Conservation (phyloP, 1,140 invertebrate genomes). For the Meteorus sp. region DNA sequence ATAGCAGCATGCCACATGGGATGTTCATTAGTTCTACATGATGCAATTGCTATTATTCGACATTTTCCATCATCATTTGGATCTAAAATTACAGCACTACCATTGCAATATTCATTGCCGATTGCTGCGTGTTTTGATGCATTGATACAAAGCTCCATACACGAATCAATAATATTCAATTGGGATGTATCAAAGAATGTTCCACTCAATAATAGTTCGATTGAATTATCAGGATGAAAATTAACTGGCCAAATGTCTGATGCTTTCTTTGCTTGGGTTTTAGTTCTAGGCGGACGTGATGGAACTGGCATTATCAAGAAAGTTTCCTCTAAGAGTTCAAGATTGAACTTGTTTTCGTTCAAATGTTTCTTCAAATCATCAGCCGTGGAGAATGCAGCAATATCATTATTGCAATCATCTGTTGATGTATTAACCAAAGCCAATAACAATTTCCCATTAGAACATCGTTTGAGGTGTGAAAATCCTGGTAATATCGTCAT, state of each 20-base stretch:
- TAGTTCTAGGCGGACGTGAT: conserved; percentile 63
- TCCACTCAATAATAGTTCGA: conserved; percentile 67
- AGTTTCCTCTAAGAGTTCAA: conserved; percentile 58
- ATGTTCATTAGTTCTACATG: conserved; percentile 64
- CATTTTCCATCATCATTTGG: conserved; percentile 62
- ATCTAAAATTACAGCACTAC: conserved; percentile 71
- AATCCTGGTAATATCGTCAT: conserved; percentile 63
- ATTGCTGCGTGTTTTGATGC: conserved; percentile 53
- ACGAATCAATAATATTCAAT: conserved; percentile 61
- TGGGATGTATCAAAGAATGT: conserved; percentile 67
- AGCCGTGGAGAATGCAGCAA: conserved; percentile 1
- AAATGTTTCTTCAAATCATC: conserved; percentile 56
- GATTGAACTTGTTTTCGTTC: conserved; percentile 57
- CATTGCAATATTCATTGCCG: conserved; percentile 45
- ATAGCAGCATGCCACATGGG: conserved; percentile 84
- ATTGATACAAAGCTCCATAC: conserved; percentile 67
- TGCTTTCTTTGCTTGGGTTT: conserved; percentile 68
- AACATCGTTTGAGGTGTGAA: conserved; percentile 74
- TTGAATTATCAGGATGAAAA: conserved; percentile 77
- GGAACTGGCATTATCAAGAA: conserved; percentile 66
- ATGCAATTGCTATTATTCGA: conserved; percentile 63
- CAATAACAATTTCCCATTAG: conserved; percentile 65
- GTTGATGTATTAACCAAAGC: conserved; percentile 51
- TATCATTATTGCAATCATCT: background rate
- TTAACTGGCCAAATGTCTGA: conserved; percentile 78